A percentile compares a stretch with the other conserved stretches of the same genome.
Conservation (phyloP, 1,140 invertebrate genomes). For the Hyphantria cunea region DNA sequence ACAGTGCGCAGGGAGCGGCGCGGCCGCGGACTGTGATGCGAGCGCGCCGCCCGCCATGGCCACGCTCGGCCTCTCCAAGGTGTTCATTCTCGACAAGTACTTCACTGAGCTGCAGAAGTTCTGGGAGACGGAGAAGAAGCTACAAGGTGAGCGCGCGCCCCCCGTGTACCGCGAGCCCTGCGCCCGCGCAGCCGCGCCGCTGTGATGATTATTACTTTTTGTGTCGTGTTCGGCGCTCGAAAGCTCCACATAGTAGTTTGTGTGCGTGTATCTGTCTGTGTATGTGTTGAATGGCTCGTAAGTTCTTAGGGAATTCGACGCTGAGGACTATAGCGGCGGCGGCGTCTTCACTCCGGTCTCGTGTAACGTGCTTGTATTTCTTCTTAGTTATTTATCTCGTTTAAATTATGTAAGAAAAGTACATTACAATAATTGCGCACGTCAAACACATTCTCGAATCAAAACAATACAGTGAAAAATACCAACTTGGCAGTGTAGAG, state of each 20-base stretch:
- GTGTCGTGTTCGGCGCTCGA: slow-evolving; percentile 39
- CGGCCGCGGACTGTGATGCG: slow-evolving; percentile 71
- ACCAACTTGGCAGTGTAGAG: too few species aligned
- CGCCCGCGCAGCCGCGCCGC: slow-evolving; percentile 7
- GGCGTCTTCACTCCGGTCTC: not conserved
- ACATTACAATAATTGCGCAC: too few species aligned
- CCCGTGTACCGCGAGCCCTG: slow-evolving; percentile 15
- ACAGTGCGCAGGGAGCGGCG: slow-evolving; percentile 54
- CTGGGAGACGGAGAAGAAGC: slow-evolving; percentile 97
- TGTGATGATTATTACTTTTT: slow-evolving; percentile 50
- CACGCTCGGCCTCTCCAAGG: slow-evolving; percentile 96
- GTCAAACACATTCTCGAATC: too few species aligned
- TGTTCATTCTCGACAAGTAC: slow-evolving; percentile 98
- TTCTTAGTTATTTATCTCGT: too few species aligned
- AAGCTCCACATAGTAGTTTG: slow-evolving; percentile 33
- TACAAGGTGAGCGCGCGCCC: slow-evolving; percentile 89
- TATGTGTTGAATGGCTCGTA: slow-evolving; percentile 15
- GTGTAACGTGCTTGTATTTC: not conserved
- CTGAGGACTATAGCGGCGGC: not conserved
- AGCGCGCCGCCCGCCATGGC: slow-evolving; percentile 85
- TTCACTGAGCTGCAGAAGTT: slow-evolving; percentile 98
- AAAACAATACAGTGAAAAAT: too few species aligned
- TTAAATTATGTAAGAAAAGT: too few species aligned
- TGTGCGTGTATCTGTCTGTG: slow-evolving; percentile 24
- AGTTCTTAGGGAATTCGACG: slow-evolving; percentile 15